phyloP scores from a whole-genome alignment of 2,797 vertebrate genomes.

The Vultur gryphus region DNA sequence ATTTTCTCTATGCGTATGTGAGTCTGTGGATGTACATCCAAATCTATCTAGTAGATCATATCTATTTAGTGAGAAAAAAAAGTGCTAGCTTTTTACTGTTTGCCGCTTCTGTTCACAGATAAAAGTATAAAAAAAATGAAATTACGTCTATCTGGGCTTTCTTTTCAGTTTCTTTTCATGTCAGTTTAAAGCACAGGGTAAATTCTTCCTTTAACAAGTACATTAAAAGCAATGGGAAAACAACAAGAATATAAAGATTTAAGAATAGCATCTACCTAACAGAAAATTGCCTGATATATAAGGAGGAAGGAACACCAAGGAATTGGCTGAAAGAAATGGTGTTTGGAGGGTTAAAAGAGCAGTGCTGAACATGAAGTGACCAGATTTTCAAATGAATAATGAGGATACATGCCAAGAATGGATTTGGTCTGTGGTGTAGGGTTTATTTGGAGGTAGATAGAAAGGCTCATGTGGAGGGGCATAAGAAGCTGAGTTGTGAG shows the following conservation, averaged over 20 bases:
- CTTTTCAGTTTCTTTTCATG: background rate
- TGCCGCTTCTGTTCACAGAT: background rate
- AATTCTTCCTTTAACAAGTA: background rate
- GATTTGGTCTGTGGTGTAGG: background rate
- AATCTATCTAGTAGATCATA: background rate
- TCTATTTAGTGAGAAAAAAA: background rate
- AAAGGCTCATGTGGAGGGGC: background rate
- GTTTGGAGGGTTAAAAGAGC: background rate
- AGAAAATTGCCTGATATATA: background rate
- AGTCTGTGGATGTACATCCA: background rate
- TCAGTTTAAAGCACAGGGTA: background rate
- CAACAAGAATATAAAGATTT: background rate
- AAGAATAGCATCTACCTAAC: background rate
- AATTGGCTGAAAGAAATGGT: background rate
- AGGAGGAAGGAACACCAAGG: background rate
- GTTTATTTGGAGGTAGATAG: background rate
- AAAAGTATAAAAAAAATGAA: background rate
- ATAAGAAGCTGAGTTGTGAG: background rate
- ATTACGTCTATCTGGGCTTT: background rate
- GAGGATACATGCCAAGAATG: background rate
- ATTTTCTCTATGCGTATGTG: background rate
- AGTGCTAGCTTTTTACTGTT: background rate
- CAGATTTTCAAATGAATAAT: background rate
- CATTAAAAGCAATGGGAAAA: background rate
- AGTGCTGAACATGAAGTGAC: background rate